Evolutionary conservation across 2,113 vertebrate species (phyloP).

Genomic region (Haemorhous mexicanus): DNA sequence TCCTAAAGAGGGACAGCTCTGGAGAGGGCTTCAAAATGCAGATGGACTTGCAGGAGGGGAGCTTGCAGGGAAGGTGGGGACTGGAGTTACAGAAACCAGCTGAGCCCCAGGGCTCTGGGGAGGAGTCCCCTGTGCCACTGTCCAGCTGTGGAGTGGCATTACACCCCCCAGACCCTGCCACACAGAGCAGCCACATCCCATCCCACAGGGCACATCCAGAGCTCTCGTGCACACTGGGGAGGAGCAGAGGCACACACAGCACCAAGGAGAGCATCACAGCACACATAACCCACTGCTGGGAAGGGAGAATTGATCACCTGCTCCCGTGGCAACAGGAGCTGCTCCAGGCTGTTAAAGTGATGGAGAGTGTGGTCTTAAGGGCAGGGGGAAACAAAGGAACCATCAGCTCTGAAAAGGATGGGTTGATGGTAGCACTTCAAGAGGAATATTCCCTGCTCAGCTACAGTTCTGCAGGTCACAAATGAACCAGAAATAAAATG

Average conservation of each 20-base stretch:
- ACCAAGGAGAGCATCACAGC: background rate
- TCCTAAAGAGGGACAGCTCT: background rate
- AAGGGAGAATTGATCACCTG: background rate
- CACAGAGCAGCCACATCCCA: accelerated
- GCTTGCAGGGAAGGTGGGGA: background rate
- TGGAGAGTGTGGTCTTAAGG: background rate
- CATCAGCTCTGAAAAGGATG: background rate
- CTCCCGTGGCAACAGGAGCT: background rate
- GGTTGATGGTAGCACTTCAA: background rate
- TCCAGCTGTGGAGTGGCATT: background rate
- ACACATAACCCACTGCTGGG: background rate
- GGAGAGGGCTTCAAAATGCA: background rate
- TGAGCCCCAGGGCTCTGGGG: background rate
- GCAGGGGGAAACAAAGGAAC: background rate
- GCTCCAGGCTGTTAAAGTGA: background rate
- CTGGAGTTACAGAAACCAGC: background rate
- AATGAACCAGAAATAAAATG: background rate
- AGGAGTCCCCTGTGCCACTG: background rate
- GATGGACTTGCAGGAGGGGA: background rate
- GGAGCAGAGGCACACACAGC: background rate
- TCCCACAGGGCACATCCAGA: background rate
- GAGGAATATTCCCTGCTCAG: background rate
- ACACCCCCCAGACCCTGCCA: background rate
- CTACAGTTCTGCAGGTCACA: background rate
- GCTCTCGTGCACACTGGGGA: background rate